Evolutionary conservation across 1,140 invertebrate species (phyloP), one percentile per base, ranked within the genome.

Genomic region (Vollenhovia emeryi): DNA sequence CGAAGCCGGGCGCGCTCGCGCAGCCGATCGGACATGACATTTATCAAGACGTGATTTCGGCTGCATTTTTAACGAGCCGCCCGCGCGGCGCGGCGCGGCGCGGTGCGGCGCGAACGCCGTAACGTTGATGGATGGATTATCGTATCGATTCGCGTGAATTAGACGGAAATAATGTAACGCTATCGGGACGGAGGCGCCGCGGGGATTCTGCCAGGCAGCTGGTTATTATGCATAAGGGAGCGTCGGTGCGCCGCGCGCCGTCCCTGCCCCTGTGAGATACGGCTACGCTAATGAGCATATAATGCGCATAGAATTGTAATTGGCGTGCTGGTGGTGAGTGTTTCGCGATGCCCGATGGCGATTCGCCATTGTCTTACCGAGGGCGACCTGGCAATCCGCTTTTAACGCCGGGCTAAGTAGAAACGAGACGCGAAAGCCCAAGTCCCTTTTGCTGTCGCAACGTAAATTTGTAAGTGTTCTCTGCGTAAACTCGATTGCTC

Each of bases 11-110:
- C 52, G 57, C 21, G 55, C 13, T 24, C 75, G 76, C 48, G 50
- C 24, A 52, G 33, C 82, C 57, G 83, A 85, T 85, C 60, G 48
- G 50, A 33, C 36, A 40, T 69, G 87, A 86, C 88, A 89, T 89
- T 89, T 89, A 89, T 89, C 88, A 89, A 89, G 73, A 83, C 78
- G 59, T 80, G 87, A 88, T 88, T 89, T 89, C 85, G 71, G 57
- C 66, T 69, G 78, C 83, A 79, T 88, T 75, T 86, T 82, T 89
- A 89, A 89, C 82, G 87, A 89, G 83, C 69, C 60, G 33, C n/a
- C n/a, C 36, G 74, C 55, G 15, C 52, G 36, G 59, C 59, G 33
- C 33, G 33, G 33, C 33, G 33, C 33, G 33, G 33, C 33, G 9
- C 40, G n/a, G n/a, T n/a, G 48, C 15, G 24, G 64, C 27, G 18